Base-by-base conservation (phyloP, 1,140 invertebrate genomes). In the Pseudoatta argentina region DNA sequence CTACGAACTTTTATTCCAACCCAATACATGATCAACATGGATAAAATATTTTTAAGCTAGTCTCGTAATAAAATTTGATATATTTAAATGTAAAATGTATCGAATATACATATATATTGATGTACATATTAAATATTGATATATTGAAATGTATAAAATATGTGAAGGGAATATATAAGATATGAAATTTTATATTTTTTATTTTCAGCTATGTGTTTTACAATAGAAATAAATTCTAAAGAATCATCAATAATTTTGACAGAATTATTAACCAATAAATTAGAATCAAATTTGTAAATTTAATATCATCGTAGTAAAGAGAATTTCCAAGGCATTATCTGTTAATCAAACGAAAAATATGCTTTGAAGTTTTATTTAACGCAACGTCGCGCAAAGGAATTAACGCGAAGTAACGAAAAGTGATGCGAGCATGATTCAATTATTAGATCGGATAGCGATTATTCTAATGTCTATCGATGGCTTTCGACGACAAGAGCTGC, bases 401-500 rank as follows among this genome's bases (percentile, higher is more conserved):
- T 75, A 83, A 83, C 79, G 39, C 6, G 21, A 34, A 21, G 39
- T 51, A 34, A 83, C 34, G 79, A 73, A 48, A 75, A 16, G 27
- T 27, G 79, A 83, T 61, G 39, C 55, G 53, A 63, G 18, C 39
- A 55, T 64, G 39, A 83, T 75, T 83, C 55, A 72, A 83, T 83
- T 83, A 61, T 83, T 75, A 75, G 79, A 83, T 75, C 39, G 79
- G 39, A 83, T 57, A 72, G 63, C 79, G 69, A 73, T 83, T 83
- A 73, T 83, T 75, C 69, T 83, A 83, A 83, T 59, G 69, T 75
- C 39, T 57, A 39, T 75, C 79, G 69, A 83, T 83, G 39, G 79
- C 66, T 81, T 44, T 81, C 78, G 78, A 57, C 69, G 69, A 59
- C 66, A 55, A 96, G 95, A 5, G 93, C 96, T 14, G 96, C 95